Base-by-base conservation (phyloP, 37 sponge, comb jelly and placozoan genomes). In the Hormiphora californensis region DNA sequence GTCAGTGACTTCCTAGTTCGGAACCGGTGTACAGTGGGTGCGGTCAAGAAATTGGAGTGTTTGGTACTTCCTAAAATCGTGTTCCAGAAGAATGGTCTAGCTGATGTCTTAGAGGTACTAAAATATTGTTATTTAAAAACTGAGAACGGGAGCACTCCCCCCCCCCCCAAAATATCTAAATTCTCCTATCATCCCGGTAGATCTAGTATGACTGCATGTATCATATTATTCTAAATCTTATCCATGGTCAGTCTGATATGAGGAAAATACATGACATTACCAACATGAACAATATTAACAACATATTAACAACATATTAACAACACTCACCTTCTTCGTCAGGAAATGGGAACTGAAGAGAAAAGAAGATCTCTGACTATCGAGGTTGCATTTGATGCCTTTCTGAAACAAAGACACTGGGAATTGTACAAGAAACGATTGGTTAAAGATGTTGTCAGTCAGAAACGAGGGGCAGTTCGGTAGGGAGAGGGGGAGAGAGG, bases 281-380 rank as follows among this genome's bases (percentile, higher is more conserved):
- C n/a, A n/a, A n/a, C n/a, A n/a, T n/a, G n/a, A n/a, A n/a, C n/a
- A n/a, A n/a, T n/a, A n/a, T n/a, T n/a, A n/a, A n/a, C n/a, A n/a
- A n/a, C n/a, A n/a, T n/a, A n/a, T n/a, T n/a, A n/a, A n/a, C n/a
- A n/a, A n/a, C n/a, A n/a, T n/a, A n/a, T n/a, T n/a, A n/a, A n/a
- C n/a, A n/a, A n/a, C n/a, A n/a, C 25, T 5, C 61, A 57, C 61
- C 7, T 57, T 57, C 61, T 28, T 30, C 34, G 31, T 34, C 81
- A 73, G 81, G 81, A 73, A 1, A 73, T 73, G 81, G 43, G 49
- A 39, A 46, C 81, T 1, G 43, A n/a, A 73, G 81, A 73, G 46
- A 1, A 43, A 4, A n/a, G 35, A 19, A 40, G 81, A 22, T 44
- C 81, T 12, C 35, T 73, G 81, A 73, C 36, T 32, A 46, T 73